These are phyloP conservation scores for Phrynocephalus vlangalii DNA, from an alignment of 2,797 vertebrate species.

Conservation along the genomic window DNA sequence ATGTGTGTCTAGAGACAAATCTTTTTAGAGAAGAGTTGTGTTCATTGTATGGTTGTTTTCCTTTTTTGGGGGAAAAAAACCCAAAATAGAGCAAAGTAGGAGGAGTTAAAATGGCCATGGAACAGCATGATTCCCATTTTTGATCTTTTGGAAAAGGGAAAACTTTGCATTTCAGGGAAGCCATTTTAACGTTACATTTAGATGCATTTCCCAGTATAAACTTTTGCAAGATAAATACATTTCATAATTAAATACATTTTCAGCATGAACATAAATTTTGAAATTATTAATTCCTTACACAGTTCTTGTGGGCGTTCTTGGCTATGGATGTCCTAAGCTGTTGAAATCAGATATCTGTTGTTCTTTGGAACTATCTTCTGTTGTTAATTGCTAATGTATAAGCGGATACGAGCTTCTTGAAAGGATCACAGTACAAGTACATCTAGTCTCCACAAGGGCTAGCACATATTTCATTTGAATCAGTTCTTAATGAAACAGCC, in stretches of 20 bases:
- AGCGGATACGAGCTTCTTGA: constrained; percentile 8
- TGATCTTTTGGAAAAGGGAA: background rate
- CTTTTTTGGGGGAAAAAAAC: too few relatives aligned
- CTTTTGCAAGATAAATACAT: constrained; percentile 18
- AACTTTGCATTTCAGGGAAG: background rate
- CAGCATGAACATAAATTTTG: constrained; percentile 9
- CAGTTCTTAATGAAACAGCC: constrained; percentile 51
- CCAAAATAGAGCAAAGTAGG: too few relatives aligned
- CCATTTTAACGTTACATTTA: background rate
- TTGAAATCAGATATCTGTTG: constrained; percentile 8
- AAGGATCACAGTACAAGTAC: background rate
- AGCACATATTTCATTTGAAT: constrained; percentile 55
- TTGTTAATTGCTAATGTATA: constrained; percentile 15
- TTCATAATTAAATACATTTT: background rate
- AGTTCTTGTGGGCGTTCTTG: background rate
- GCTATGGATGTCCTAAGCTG: constrained; percentile 14
- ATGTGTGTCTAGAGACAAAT: too few relatives aligned
- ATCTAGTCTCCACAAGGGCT: background rate
- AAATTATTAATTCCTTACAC: constrained; percentile 7
- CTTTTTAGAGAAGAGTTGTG: too few relatives aligned
- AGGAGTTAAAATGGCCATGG: too few relatives aligned
- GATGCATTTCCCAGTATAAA: constrained; percentile 17
- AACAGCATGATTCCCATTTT: too few relatives aligned
- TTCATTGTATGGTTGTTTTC: too few relatives aligned
- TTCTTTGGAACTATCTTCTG: constrained; percentile 31